These are phyloP conservation scores for Crambe crambe DNA, from an alignment of 37 sponge, comb jelly and placozoan genomes.

Conservation along the genomic window DNA sequence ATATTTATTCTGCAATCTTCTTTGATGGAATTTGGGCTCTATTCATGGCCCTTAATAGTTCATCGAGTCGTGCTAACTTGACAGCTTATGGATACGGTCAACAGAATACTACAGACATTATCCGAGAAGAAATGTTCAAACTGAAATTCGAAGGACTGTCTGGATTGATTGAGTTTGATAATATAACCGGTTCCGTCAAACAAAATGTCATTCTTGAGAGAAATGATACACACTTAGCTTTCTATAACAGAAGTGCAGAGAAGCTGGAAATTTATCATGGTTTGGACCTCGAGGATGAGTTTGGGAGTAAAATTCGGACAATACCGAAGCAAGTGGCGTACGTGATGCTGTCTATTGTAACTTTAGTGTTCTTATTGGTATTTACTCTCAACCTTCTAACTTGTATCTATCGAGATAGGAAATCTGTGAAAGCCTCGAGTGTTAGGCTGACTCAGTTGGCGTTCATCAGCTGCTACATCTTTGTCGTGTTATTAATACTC, in stretches of 20 bases:
- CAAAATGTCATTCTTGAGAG: constrained; percentile 5
- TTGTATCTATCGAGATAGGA: constrained; percentile 5
- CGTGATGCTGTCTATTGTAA: not conserved
- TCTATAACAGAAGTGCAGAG: not conserved
- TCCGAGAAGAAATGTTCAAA: not conserved
- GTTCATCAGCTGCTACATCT: constrained; percentile 33
- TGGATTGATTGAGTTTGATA: constrained; percentile 16
- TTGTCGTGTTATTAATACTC: not conserved
- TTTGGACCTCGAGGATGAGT: not conserved
- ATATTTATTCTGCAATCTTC: not conserved
- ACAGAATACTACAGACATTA: not conserved
- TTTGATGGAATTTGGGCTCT: constrained; percentile 44
- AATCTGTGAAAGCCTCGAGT: constrained; percentile 31
- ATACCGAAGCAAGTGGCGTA: not conserved
- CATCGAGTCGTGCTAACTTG: not conserved
- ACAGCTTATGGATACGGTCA: constrained; percentile 2
- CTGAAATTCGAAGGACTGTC: constrained; percentile 37
- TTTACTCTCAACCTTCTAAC: constrained; percentile 3
- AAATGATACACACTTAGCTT: not conserved
- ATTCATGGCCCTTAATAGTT: constrained; percentile 32
- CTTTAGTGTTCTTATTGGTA: not conserved
- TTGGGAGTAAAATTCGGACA: not conserved
- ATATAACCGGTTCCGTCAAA: constrained; percentile 6
- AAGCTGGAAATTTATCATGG: not conserved
- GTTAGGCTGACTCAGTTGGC: constrained; percentile 6